Percentiles rank a stretch among this genome's conserved stretches.
Conservation (phyloP, 2,888 invertebrate species). For the Dione juno region DNA sequence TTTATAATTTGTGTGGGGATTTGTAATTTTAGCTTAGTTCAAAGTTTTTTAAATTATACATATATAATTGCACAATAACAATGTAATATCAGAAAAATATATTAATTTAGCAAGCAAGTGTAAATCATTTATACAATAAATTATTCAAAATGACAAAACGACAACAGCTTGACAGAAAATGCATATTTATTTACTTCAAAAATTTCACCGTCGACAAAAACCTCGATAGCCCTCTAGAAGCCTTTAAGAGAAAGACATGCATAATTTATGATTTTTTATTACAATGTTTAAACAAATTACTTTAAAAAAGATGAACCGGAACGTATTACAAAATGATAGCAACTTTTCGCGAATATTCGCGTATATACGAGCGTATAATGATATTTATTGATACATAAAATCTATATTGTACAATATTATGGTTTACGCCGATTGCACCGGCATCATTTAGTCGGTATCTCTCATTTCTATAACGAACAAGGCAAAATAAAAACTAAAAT, state of each 20-base stretch:
- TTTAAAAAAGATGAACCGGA: conserved; percentile 15
- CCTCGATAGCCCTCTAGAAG: conserved; percentile 26
- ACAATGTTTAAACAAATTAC: conserved; percentile 21
- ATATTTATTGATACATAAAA: too few species aligned
- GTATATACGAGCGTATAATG: too few species aligned
- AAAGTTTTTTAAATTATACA: too few species aligned
- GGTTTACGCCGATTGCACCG: neutral
- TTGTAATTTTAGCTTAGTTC: too few species aligned
- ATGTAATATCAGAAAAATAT: neutral
- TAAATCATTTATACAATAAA: conserved; percentile 23
- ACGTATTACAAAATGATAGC: conserved; percentile 4
- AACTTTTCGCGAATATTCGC: neutral
- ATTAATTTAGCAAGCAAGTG: conserved; percentile 13
- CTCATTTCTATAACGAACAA: too few species aligned
- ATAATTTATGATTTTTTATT: conserved; percentile 30
- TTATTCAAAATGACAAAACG: conserved; percentile 29
- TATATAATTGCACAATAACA: neutral
- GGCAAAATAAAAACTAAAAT: too few species aligned
- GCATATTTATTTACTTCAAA: conserved; percentile 31
- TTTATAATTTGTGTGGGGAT: too few species aligned
- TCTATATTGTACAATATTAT: too few species aligned
- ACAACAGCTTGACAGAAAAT: conserved; percentile 19
- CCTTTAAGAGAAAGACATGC: conserved; percentile 15
- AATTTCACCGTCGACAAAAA: conserved; percentile 32
- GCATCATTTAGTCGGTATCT: too few species aligned